Evolutionary conservation across 2,888 invertebrate genomes (phyloP), one percentile per base, ranked within the genome.

Genomic region (Sipha maydis): DNA sequence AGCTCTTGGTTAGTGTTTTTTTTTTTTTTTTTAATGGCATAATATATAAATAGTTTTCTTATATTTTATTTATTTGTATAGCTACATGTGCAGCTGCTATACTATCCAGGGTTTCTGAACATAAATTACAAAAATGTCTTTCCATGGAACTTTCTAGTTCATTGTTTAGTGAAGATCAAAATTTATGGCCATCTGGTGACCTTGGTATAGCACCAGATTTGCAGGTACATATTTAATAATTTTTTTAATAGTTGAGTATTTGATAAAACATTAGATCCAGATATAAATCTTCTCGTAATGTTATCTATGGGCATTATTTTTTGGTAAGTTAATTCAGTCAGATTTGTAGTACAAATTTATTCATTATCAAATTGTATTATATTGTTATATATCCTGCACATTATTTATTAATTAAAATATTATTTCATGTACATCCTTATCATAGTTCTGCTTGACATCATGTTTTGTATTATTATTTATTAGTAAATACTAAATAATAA

Each of bases 71-170:
- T 31, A 88, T 85, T 67, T 67, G 89, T 90, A 28, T 91, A 93
- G 99, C 98, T n/a, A 99, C 99, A 0, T 99, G 99, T 92, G 99
- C 99, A 56, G 99, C 99, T 3, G 99, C 98, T 3, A 98, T 99
- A 48, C 93, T 99, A 89, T 99, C 98, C 94, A 96, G 98, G 90
- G 98, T 99, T 97, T 97, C 98, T 90, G 98, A 98, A 92, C 99
- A 99, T 92, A 99, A 99, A 92, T 98, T 99, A n/a, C 97, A 97
- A 93, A 98, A 99, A 93, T 94, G 98, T 90, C 94, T 99, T 89
- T 98, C 98, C 71, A 96, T 98, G 94, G 99, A 99, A 93, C 93
- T 99, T 90, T 97, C 98, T 90, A 98, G 97, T 92, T 98, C 98
- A n/a, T 94, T 99, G 91, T 95, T 97, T 93, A 94, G 98, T 91